Conservation (phyloP, 2,888 invertebrate species). For the Microchrysa polita region DNA sequence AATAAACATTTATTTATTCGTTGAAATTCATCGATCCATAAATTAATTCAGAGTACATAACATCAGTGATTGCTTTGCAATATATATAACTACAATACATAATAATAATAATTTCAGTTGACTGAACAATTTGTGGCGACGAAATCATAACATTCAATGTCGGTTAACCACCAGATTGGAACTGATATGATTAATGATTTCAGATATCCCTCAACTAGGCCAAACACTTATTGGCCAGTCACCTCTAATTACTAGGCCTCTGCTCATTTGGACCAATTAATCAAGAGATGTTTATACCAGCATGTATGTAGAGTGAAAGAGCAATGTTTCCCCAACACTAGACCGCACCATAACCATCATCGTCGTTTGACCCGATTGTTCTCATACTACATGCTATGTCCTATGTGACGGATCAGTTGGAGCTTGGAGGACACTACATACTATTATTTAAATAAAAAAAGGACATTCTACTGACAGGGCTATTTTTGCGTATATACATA, state of each 20-base stretch:
- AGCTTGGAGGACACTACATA: not conserved
- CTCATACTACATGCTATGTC: not conserved
- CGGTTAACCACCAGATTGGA: slow-evolving; percentile 2
- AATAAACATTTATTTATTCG: no score
- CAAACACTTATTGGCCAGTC: not conserved
- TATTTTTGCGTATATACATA: not conserved
- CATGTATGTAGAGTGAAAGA: no score
- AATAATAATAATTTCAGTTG: slow-evolving; percentile 25
- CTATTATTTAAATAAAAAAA: not conserved
- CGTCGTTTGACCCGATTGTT: no score
- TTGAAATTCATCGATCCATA: no score
- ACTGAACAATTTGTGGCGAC: slow-evolving; percentile 7
- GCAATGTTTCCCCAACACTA: no score
- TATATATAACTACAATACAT: no score
- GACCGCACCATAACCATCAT: no score
- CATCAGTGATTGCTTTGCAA: no score
- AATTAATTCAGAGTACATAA: no score
- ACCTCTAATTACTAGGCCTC: not conserved
- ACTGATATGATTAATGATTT: slow-evolving; percentile 1
- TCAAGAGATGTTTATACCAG: no score
- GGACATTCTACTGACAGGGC: not conserved
- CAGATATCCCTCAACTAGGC: not conserved
- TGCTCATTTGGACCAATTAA: not conserved
- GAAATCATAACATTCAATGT: not conserved
- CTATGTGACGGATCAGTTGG: not conserved